Percentiles rank a stretch among this genome's conserved stretches.
These are phyloP conservation scores for Dreissena polymorpha DNA, from an alignment of 1,140 invertebrate species.

Conservation along the genomic window DNA sequence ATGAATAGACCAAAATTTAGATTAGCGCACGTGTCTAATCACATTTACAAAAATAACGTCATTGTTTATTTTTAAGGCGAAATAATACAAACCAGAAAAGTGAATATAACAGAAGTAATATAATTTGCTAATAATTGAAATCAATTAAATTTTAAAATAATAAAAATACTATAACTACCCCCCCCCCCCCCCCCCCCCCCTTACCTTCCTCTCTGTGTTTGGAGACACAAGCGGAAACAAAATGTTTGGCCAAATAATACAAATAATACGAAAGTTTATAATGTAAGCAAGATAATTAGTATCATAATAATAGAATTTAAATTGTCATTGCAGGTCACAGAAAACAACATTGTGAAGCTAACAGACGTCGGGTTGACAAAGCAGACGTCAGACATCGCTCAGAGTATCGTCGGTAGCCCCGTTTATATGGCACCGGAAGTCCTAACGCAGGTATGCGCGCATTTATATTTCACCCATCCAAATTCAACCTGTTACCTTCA, in stretches of 20 bases:
- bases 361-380: slow-evolving; percentile 75
- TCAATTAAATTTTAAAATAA: too few relatives aligned
- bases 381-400: slow-evolving; percentile 63
- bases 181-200: too few relatives aligned
- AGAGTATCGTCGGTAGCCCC: slow-evolving; percentile 67
- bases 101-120: too few relatives aligned
- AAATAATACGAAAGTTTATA: too few relatives aligned
- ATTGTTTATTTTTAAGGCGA: too few relatives aligned
- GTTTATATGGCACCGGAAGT: slow-evolving; percentile 76
- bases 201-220: too few relatives aligned
- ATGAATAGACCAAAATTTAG: neutral
- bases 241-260: too few relatives aligned
- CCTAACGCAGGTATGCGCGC: slow-evolving; percentile 45
- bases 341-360: slow-evolving; percentile 67
- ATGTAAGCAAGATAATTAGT: too few relatives aligned
- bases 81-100: too few relatives aligned
- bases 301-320: neutral
- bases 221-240: too few relatives aligned
- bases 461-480: neutral
- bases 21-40: neutral
- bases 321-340: slow-evolving; percentile 64
- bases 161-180: too few relatives aligned
- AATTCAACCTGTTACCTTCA: neutral
- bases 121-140: too few relatives aligned
- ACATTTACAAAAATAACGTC: neutral